Evolutionary conservation across 1,140 invertebrate species (phyloP), one percentile per base, ranked within the genome.

Genomic region (Saccostrea cuccullata): DNA sequence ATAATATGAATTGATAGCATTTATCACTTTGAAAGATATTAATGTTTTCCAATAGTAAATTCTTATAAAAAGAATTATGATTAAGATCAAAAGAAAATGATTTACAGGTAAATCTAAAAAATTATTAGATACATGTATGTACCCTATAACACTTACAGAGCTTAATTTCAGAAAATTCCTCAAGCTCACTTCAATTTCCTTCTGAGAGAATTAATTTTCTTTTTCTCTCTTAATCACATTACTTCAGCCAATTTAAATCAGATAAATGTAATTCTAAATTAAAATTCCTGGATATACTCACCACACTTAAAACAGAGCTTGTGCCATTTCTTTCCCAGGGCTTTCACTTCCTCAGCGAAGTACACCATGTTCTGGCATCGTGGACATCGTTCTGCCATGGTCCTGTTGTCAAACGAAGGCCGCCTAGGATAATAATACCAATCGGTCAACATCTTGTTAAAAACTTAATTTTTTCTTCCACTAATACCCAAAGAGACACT

Each of bases 301-400:
- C 98, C 97, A 96, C 99, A 99, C 96, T 99, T 99, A 96, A 99
- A 99, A 96, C 99, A 99, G 95, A 97, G 97, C 96, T 99, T 99
- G 97, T 99, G 98, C 97, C 97, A 99, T 96, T 99, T 99, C 94
- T 98, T 97, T 94, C 98, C 98, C 55, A 96, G 88, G n/a, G 95
- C 96, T 85, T 94, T 94, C 20, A 95, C 94, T 91, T 96, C 95
- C 92, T 96, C 96, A 47, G 96, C 96, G 91, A 96, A 96, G 91
- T 96, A 96, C 15, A 96, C 96, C 55, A 93, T 92, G 90, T 96
- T 96, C 55, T 91, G 89, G 92, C 96, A 96, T 84, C 95, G 91
- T 26, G 95, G 95, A 92, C 96, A 96, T 40, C 87, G 87, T 20
- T 93, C 92, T n/a, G 91, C 85, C 91, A 91, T 91, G 4, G 23